Base-by-base conservation (phyloP, 2,888 invertebrate species). In the Cecidostiba fungosa region DNA sequence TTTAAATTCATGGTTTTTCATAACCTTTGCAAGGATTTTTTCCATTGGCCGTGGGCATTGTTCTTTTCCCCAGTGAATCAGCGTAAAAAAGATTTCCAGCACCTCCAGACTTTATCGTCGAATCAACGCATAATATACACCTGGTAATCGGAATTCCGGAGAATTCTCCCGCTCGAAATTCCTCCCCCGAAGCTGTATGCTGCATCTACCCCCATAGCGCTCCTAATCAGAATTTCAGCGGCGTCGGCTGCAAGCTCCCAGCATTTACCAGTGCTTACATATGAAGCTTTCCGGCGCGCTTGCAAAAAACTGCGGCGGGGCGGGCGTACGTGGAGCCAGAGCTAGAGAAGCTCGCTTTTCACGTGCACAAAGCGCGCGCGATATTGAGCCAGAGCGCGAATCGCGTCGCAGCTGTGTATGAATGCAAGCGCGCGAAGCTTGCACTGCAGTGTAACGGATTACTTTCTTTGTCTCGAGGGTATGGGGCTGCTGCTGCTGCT, bases 201-300 rank as follows among this genome's bases (percentile, higher is more conserved):
- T n/a, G n/a, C n/a, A n/a, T n/a, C n/a, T n/a, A n/a, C n/a, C n/a
- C n/a, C n/a, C n/a, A n/a, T 32, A 3, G 32, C 32, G 32, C 32
- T 32, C 32, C 32, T 32, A 32, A 32, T 32, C 32, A 36, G 76
- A 87, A 82, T 85, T 73, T 85, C 87, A 83, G 32, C 77, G 50
- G 50, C 69, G 69, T 80, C 74, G 78, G 82, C 79, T 78, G 85
- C 77, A 19, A 85, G 80, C 86, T 82, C 87, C 86, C 87, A n/a
- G 32, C 32, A 87, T 59, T 59, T 59, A 59, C 23, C 59, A 59
- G 23, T 59, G 23, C 59, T 59, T 23, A 59, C 23, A 23, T 59
- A 59, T 59, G 23, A 59, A 59, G 23, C 59, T 59, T 59, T n/a
- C 59, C 3, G 59, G 23, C 59, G 59, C 14, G 59, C 59, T 50